These are phyloP conservation scores for Yasuhikotakia modesta DNA, from an alignment of 2,797 vertebrate genomes.

Conservation along the genomic window DNA sequence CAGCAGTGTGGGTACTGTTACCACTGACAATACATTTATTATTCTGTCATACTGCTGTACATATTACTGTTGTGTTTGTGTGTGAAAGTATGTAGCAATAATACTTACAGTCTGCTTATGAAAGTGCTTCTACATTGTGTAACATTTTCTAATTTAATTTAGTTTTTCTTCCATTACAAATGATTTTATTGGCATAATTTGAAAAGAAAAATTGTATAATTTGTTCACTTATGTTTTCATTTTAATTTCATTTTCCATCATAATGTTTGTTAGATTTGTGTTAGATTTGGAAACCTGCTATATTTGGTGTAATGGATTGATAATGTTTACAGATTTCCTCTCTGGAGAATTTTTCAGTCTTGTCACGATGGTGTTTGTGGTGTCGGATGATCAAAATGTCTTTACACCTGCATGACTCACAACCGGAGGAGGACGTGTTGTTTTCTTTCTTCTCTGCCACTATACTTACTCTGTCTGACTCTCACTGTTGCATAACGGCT, in stretches of 20 bases:
- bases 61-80: background rate
- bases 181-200: background rate
- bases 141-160: background rate
- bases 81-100: background rate
- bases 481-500: constrained; percentile 5
- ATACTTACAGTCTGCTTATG: too few species aligned
- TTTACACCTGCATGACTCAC: constrained; percentile 18
- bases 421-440: constrained; percentile 29
- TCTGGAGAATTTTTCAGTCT: background rate
- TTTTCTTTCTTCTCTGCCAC: background rate
- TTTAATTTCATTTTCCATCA: too few species aligned
- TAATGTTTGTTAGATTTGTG: too few species aligned
- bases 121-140: background rate
- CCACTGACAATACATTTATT: background rate
- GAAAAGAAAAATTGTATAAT: background rate
- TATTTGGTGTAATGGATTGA: too few species aligned
- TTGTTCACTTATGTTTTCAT: too few species aligned
- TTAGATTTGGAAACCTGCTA: too few species aligned
- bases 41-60: background rate
- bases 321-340: background rate
- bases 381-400: background rate
- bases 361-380: constrained; percentile 1
- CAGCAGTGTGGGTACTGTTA: background rate
- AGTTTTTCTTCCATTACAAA: background rate
- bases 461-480: background rate